Percentiles rank a stretch among this genome's conserved stretches.
Conservation (phyloP, 2,797 vertebrate species). For the Amazona ochrocephala region DNA sequence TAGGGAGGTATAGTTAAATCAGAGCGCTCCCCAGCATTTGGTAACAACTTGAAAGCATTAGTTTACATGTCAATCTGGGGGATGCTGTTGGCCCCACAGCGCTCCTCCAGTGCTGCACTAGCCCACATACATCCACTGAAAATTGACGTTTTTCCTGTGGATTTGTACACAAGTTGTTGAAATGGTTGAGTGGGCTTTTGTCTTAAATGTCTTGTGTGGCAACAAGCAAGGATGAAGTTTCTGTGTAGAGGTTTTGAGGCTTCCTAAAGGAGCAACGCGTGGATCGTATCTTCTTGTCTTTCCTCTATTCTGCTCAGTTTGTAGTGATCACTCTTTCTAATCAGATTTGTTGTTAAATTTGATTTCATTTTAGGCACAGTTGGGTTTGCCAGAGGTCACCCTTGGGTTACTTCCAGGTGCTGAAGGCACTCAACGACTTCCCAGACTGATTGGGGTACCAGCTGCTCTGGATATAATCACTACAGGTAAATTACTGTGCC, state of each 20-base stretch:
- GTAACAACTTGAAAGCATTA: not conserved
- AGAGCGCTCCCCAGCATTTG: not conserved
- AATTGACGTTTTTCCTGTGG: not conserved
- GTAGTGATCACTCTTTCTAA: not conserved
- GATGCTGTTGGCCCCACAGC: not conserved
- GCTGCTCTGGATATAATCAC: constrained; percentile 90
- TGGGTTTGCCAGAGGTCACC: constrained; percentile 91
- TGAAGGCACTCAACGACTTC: constrained; percentile 89
- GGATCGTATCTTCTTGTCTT: not conserved
- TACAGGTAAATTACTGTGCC: constrained; percentile 79
- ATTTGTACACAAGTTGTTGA: not conserved
- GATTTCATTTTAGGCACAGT: constrained; percentile 76
- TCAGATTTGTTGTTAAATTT: not conserved
- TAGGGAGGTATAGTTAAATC: not conserved
- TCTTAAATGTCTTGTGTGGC: not conserved
- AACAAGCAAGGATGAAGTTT: not conserved
- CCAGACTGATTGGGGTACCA: constrained; percentile 88
- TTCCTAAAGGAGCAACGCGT: not conserved
- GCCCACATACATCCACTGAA: not conserved
- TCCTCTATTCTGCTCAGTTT: not conserved
- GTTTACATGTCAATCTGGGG: fast-evolving
- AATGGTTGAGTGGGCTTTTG: not conserved
- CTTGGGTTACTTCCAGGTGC: constrained; percentile 90
- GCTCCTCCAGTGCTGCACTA: not conserved
- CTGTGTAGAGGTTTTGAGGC: not conserved